These are phyloP conservation scores for Anarrhichthys ocellatus DNA, from an alignment of 2,113 vertebrate species.

Conservation along the genomic window DNA sequence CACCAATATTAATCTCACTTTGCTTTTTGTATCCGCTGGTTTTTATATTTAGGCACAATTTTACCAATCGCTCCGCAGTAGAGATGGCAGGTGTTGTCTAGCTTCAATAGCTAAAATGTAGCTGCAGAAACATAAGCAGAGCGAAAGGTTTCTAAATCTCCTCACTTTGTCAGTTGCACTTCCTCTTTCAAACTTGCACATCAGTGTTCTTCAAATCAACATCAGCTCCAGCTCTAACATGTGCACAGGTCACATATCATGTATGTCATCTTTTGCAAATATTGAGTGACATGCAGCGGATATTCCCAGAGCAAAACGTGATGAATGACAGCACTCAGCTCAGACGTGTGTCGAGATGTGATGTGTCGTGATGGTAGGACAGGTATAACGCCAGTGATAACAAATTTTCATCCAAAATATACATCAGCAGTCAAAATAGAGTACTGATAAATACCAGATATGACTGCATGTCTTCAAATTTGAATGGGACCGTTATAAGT, in stretches of 20 bases:
- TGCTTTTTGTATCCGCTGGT: not conserved
- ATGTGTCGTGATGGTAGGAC: conserved; percentile 50
- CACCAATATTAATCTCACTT: not conserved
- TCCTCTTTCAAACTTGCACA: conserved; percentile 45
- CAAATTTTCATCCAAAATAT: conserved; percentile 40
- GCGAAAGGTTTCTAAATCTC: conserved; percentile 43
- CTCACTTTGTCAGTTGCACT: conserved; percentile 43
- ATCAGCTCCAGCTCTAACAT: conserved; percentile 38
- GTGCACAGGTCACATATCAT: conserved; percentile 58
- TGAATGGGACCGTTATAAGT: not conserved
- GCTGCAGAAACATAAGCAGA: conserved; percentile 20
- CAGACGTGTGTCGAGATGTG: conserved; percentile 59
- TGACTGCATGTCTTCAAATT: conserved; percentile 8
- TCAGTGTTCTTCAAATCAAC: conserved; percentile 52
- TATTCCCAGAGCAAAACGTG: conserved; percentile 50
- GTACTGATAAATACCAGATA: conserved; percentile 14
- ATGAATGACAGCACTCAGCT: conserved; percentile 55
- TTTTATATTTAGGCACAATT: conserved; percentile 4
- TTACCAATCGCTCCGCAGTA: not conserved
- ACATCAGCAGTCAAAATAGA: conserved; percentile 23
- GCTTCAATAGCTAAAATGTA: conserved; percentile 7
- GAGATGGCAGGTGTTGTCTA: not conserved
- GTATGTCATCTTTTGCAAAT: conserved; percentile 51
- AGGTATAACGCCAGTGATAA: conserved; percentile 29
- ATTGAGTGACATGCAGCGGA: conserved; percentile 62